phyloP scores from a whole-genome alignment of 2,888 invertebrate genomes.

The Ceraclea dissimilis region DNA sequence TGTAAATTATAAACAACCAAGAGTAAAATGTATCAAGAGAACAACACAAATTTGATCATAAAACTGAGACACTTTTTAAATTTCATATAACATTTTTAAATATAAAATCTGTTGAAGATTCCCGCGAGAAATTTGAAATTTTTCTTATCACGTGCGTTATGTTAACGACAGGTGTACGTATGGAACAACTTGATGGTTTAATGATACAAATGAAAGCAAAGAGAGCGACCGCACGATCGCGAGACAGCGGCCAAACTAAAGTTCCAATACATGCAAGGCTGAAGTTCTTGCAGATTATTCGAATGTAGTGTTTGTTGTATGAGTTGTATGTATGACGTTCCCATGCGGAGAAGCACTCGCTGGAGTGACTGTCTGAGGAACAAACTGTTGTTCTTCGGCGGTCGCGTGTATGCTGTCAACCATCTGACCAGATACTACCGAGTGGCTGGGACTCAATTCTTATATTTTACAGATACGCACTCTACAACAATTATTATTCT shows the following conservation, averaged over 20 bases:
- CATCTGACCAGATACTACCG: constrained; percentile 15
- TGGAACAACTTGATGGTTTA: too few relatives aligned
- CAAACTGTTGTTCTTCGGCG: constrained; percentile 1
- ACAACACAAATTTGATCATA: not conserved
- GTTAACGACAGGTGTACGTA: not conserved
- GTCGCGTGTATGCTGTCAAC: constrained; percentile 22
- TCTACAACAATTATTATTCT: not conserved
- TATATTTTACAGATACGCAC: not conserved
- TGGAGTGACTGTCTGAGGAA: not conserved
- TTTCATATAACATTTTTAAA: not conserved
- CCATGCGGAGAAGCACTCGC: not conserved
- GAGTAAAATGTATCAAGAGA: not conserved
- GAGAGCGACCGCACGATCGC: not conserved
- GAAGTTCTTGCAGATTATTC: not conserved
- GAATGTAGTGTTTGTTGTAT: constrained; percentile 1
- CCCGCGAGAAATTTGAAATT: not conserved
- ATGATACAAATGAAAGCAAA: not conserved
- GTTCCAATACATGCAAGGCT: not conserved
- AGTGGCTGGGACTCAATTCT: constrained; percentile 6
- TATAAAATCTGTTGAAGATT: not conserved
- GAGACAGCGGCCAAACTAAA: not conserved
- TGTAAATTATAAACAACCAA: not conserved
- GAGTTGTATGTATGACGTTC: constrained; percentile 6
- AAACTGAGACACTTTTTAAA: not conserved
- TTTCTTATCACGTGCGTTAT: constrained; percentile 2